Evolutionary conservation across 1,140 invertebrate species (phyloP).

Genomic region (Oscheius sp.): DNA sequence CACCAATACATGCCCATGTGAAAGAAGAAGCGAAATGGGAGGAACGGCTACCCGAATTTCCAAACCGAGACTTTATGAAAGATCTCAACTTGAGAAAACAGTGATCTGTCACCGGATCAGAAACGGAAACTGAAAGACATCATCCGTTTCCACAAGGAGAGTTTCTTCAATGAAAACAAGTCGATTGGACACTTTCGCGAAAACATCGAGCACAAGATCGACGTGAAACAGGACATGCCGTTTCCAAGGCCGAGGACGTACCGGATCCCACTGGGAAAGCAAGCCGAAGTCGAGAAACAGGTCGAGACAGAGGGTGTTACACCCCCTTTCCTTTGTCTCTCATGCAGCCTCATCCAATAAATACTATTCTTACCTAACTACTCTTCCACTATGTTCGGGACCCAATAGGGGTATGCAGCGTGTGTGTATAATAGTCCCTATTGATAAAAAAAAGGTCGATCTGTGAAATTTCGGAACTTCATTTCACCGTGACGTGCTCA

Average conservation of each 20-base stretch:
- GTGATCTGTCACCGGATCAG: neutral
- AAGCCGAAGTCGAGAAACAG: slow-evolving; percentile 34
- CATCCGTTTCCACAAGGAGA: neutral
- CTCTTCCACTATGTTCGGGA: no score
- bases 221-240: neutral
- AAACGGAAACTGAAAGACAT: neutral
- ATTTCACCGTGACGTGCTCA: no score
- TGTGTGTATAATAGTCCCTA: no score
- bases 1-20: neutral
- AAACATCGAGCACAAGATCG: neutral
- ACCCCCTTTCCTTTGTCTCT: no score
- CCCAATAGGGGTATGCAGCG: no score
- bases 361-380: no score
- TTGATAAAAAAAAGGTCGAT: no score
- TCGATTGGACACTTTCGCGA: neutral
- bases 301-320: no score
- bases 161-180: neutral
- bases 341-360: no score
- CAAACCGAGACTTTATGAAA: neutral
- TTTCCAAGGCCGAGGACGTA: slow-evolving; percentile 14
- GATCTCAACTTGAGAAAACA: neutral
- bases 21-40: neutral
- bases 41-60: neutral
- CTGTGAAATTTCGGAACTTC: no score
- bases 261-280: slow-evolving; percentile 16